Conservation (phyloP, 2,888 invertebrate genomes). For the Pheosia tremula region DNA sequence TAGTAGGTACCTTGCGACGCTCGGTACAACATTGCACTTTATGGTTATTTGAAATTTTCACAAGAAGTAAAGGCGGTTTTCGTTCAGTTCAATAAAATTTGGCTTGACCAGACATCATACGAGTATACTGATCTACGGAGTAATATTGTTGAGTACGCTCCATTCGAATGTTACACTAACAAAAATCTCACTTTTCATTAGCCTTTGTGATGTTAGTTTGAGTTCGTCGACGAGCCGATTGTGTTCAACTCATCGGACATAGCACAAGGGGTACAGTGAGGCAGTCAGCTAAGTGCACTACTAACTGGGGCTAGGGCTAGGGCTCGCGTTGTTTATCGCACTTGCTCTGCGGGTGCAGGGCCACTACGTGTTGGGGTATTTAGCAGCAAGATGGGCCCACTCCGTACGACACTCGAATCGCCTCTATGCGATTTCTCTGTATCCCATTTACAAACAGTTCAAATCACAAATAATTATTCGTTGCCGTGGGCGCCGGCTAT, state of each 20-base stretch:
- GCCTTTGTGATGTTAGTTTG: constrained; percentile 53
- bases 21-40: constrained; percentile 75
- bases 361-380: constrained; percentile 46
- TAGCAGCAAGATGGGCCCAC: constrained; percentile 25
- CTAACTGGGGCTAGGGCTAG: constrained; percentile 42
- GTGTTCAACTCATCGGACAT: constrained; percentile 34
- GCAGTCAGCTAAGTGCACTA: constrained; percentile 60
- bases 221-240: constrained; percentile 31
- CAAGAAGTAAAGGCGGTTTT: constrained; percentile 78
- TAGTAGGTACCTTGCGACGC: constrained; percentile 65
- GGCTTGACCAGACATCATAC: constrained; percentile 75
- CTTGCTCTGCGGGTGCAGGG: constrained; percentile 37
- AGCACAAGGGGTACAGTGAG: constrained; percentile 46
- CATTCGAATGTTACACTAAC: constrained; percentile 55
- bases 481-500: constrained; percentile 2
- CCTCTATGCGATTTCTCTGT: neutral
- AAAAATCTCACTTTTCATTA: constrained; percentile 65
- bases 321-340: constrained; percentile 39
- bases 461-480: neutral
- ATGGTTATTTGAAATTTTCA: constrained; percentile 65
- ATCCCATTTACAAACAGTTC: neutral
- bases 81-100: constrained; percentile 80
- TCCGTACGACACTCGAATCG: neutral
- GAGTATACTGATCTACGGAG: constrained; percentile 74
- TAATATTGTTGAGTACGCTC: constrained; percentile 61